Evolutionary conservation across 2,888 invertebrate species (phyloP), one percentile per base, ranked within the genome.

Genomic region (Ormyrus labotus): DNA sequence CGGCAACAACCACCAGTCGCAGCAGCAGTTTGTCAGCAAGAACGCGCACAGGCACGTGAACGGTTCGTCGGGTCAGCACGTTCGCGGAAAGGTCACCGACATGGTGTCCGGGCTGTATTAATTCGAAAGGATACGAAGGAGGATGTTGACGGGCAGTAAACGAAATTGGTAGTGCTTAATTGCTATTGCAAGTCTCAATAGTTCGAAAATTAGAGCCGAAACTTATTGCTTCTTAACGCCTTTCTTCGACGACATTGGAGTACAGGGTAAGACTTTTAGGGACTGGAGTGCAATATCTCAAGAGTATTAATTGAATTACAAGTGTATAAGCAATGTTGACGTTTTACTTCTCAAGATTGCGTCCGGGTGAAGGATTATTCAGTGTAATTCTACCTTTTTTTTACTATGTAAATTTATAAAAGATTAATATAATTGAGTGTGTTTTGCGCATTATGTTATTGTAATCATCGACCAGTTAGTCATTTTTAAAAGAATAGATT

Each of bases 91-190:
- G 84, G 91, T 91, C 55, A 91, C 91, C 6, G 91, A 91, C 57
- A 84, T 90, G 61, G 81, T 90, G 45, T 91, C 91, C 0, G 91
- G 91, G 2, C 85, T 91, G 45, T 91, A 91, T 78, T 90, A 80
- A 89, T 47, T 6, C 19, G 9, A 13, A 50, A 6, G 13, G 50
- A 11, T 11, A 1, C 57, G 6, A 8, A n/a, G 8, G 6, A 51
- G 19, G 2, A 6, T 67, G 9, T 53, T 10, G 34, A 34, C 34
- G 34, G 34, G 34, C 34, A 34, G 34, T 34, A 34, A 34, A 34
- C 34, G 34, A 34, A 34, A 34, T 34, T 34, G 34, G 34, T 34
- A 34, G 34, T 34, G 6, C 11, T 19, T 67, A 34, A 19, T 67
- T 53, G 19, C 48, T 8, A 53, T 10, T 19, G 51, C 11, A 53